These are phyloP conservation scores for Oncorhynchus masou DNA, from an alignment of 2,113 vertebrate genomes.

Conservation along the genomic window DNA sequence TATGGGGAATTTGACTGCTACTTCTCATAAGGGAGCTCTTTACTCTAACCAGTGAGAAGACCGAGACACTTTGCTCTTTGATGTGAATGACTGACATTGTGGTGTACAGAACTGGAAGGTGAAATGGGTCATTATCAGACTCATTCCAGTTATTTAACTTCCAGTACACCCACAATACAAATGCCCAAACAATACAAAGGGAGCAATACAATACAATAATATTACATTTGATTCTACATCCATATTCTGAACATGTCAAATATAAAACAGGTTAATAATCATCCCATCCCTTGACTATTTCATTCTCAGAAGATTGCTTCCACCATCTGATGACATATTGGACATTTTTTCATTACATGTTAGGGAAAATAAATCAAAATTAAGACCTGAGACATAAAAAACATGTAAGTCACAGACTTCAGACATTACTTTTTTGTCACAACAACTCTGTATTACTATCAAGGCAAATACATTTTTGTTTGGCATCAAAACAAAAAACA, in stretches of 20 bases:
- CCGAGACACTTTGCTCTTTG: slow-evolving; percentile 5
- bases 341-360: too few relatives aligned
- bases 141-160: background rate
- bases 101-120: background rate
- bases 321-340: background rate
- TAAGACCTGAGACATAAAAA: too few relatives aligned
- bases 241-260: background rate
- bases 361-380: too few relatives aligned
- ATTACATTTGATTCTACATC: background rate
- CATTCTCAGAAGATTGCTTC: background rate
- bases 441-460: too few relatives aligned
- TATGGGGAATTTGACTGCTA: slow-evolving; percentile 26
- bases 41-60: slow-evolving; percentile 22
- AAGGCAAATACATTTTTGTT: too few relatives aligned
- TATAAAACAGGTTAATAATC: background rate
- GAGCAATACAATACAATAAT: background rate
- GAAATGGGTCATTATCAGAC: background rate
- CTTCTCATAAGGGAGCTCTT: slow-evolving; percentile 23
- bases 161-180: background rate
- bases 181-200: background rate
- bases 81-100: background rate
- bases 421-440: too few relatives aligned
- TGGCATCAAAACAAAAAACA: too few relatives aligned
- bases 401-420: too few relatives aligned
- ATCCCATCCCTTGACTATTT: background rate